Evolutionary conservation across 2,888 invertebrate genomes (phyloP).

Genomic region (Chaetogeoica ovagalla): DNA sequence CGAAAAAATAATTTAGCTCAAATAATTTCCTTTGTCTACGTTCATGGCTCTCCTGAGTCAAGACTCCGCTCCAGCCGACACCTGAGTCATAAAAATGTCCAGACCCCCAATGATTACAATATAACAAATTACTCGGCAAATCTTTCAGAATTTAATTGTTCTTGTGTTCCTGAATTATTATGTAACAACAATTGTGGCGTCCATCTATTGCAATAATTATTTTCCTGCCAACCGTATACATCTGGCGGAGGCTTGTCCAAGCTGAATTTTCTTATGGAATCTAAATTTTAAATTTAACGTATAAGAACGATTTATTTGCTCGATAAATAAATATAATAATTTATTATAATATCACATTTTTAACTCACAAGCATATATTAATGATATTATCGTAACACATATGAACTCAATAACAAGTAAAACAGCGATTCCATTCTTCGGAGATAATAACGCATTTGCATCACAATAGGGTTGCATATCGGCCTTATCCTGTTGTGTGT

Average conservation of each 20-base stretch:
- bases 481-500: slow-evolving; percentile 39
- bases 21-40: no score
- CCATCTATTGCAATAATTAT: slow-evolving; percentile 34
- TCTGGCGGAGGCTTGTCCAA: slow-evolving; percentile 37
- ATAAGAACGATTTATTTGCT: neutral
- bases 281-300: slow-evolving; percentile 9
- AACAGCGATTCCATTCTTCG: slow-evolving; percentile 42
- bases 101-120: no score
- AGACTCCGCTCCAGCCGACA: no score
- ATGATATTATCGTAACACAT: slow-evolving; percentile 26
- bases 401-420: slow-evolving; percentile 43
- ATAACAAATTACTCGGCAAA: neutral
- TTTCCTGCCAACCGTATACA: slow-evolving; percentile 39
- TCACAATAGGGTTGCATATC: slow-evolving; percentile 45
- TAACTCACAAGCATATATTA: slow-evolving; percentile 39
- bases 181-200: slow-evolving; percentile 8
- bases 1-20: no score
- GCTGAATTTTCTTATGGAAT: slow-evolving; percentile 29
- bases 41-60: no score
- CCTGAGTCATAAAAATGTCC: no score
- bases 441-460: slow-evolving; percentile 43
- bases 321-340: neutral
- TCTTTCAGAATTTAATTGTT: neutral
- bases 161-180: neutral
- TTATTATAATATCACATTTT: neutral